Base-by-base conservation (phyloP, 2,797 vertebrate genomes). In the Varecia variegata region DNA sequence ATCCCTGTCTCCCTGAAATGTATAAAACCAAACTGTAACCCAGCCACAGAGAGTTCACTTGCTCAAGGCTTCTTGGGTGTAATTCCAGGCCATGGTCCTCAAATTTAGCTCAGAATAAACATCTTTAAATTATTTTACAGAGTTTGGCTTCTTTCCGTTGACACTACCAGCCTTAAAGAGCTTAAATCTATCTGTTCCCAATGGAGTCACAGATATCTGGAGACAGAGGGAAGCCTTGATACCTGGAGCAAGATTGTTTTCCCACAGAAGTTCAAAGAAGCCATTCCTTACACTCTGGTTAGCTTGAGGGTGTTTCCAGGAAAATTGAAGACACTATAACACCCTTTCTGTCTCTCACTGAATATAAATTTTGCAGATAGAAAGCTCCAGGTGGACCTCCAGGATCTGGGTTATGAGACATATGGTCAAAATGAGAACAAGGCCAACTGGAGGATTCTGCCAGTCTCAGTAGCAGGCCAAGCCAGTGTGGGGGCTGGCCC, bases 371-470 rank as follows among this genome's bases (percentile, higher is more conserved):
- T 14, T 94, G 98, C 98, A 98, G 98, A 99, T 97, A 99, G 98
- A 93, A 99, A 99, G 92, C 97, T 99, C 85, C 99, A 99, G 97
- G 99, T 52, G 45, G 32, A 50, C 45, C 0, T 76, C 2, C 50
- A 70, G 45, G 35, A 54, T 30, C 97, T 99, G 98, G 99, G 99
- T 93, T 99, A 99, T 2, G 99, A 99, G 98, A 99, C 99, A 0
- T 99, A 99, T 0, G 99, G 99, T 40, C 98, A 99, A 96, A 99
- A 99, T 7, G 99, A 99, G 98, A 99, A 99, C 0, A 99, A 99
- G 96, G 99, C 98, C 0, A 99, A 99, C 95, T 97, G 99, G 99
- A 99, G 0, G 99, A 99, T 95, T 97, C 98, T 95, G 99, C 99
- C 96, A 99, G 99, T 92, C 99, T 99, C 12, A 99, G 99, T 99